Evolutionary conservation across 2,888 invertebrate species (phyloP), one percentile per base, ranked within the genome.

Genomic region (Masnerella sp.): DNA sequence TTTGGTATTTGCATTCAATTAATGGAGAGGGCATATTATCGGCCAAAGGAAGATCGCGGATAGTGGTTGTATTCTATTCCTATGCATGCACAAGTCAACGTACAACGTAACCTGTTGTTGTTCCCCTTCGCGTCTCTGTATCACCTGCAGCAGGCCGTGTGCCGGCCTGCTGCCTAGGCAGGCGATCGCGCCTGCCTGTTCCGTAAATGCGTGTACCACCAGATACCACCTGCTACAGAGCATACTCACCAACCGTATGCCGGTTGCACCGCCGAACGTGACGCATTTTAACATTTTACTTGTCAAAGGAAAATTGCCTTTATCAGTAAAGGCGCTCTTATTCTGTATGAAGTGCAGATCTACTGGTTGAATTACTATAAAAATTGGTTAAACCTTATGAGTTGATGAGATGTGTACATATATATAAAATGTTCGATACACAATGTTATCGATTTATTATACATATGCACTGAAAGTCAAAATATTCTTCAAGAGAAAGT

Each of bases 111-210:
- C 70, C 47, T 64, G 64, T 73, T 69, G 67, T 45, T 75, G 64
- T 51, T 52, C 59, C 67, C 74, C 74, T 68, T 64, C 30, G 12
- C 68, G 38, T 58, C 58, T 42, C 74, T 64, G 74, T 74, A 78
- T 78, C 79, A 80, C 80, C 79, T 79, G 80, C 77, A 76, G 38
- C 74, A 22, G 14, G 61, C 54, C 51, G 59, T 43, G 72, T 69
- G 59, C 28, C 65, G 47, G 70, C 58, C 70, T 69, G 74, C 69
- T 59, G 59, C 64, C 51, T 59, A 54, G 38, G 54, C 38, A 32
- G 42, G 32, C 47, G 32, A 43, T 8, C 36, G 47, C 43, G 73
- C 34, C 70, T 72, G 64, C 61, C 25, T 64, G 58, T 25, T 65
- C 61, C 40, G 68, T 71, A 74, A 61, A 69, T 69, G 51, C 69